Evolutionary conservation across 1,140 invertebrate genomes (phyloP), one percentile per base, ranked within the genome.

Genomic region (Lanistes nyassanus): DNA sequence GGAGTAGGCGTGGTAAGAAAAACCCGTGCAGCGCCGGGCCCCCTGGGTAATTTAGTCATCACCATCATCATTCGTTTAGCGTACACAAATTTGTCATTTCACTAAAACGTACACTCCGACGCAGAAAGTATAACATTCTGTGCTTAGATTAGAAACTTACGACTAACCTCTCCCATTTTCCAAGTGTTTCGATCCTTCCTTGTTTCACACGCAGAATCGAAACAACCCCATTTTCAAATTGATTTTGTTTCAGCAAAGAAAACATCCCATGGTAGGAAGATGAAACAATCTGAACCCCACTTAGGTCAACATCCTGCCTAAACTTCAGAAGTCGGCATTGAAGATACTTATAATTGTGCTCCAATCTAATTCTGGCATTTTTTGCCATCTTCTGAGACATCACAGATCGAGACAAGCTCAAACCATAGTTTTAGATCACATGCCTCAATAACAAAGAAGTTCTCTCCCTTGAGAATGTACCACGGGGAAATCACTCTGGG

Each of bases 281-380:
- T 23, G 19, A 39, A 21, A 67, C 36, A 16, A n/a, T 36, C 4
- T 31, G 19, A 23, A 29, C 26, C 13, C 37, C 36, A 6, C 16
- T 26, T 3, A 67, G 37, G 37, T 67, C 65, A 39, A 39, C 26
- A 4, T 42, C 13, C 23, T 67, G 36, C 26, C 2, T 29, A 42
- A 67, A 67, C 23, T 23, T 67, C 11, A 67, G 4, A 67, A 67
- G 65, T 67, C 36, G 65, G 23, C 65, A 67, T 42, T 67, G 37
- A 3, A 67, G 7, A 42, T 37, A 67, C 19, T 1, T 47, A 47
- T 47, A 47, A 6, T 47, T 47, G 42, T 9, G 42, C 5, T 47
- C 42, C 42, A 47, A 47, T 47, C 9, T 16, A 47, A 3, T 16
- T 47, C 9, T 47, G 19, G 42, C 5, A 47, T 2, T 16, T 1